phyloP scores from a whole-genome alignment of 2,888 invertebrate genomes.

The Eupeodes latifasciatus region DNA sequence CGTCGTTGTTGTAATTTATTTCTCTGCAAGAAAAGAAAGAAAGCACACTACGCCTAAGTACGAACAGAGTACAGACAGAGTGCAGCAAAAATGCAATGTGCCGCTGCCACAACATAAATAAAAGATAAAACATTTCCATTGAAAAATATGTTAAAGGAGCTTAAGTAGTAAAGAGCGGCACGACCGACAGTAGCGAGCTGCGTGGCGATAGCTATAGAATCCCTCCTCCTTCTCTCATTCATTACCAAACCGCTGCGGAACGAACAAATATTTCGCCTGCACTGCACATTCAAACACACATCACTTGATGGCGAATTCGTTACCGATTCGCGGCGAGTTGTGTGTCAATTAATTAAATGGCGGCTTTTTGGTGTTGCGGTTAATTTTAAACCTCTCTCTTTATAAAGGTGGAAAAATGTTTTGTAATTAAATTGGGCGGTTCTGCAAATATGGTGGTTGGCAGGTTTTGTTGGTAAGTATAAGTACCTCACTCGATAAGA shows the following conservation, averaged over 20 bases:
- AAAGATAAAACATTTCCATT: conserved; percentile 69
- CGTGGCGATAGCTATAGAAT: neutral
- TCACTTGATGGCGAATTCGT: conserved; percentile 66
- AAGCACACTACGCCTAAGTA: neutral
- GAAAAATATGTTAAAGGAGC: conserved; percentile 57
- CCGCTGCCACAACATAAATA: conserved; percentile 65
- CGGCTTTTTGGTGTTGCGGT: conserved; percentile 48
- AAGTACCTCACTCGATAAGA: conserved; percentile 13
- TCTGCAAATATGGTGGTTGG: conserved; percentile 48
- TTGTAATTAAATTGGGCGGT: conserved; percentile 74
- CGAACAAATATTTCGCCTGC: conserved; percentile 59
- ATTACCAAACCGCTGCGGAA: conserved; percentile 1
- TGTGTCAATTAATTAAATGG: conserved; percentile 74
- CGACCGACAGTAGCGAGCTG: too few species aligned
- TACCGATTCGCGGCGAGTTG: conserved; percentile 66
- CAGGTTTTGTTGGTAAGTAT: neutral
- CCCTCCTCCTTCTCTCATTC: conserved; percentile 20
- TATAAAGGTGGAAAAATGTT: conserved; percentile 42
- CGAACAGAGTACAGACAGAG: neutral
- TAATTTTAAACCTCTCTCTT: conserved; percentile 21
- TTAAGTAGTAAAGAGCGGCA: neutral
- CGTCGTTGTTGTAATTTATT: conserved; percentile 12
- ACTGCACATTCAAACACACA: conserved; percentile 58
- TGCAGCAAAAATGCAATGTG: conserved; percentile 45
- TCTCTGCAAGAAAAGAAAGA: conserved; percentile 51